Percentiles rank a stretch among this genome's conserved stretches.
Conservation (phyloP, 1,140 invertebrate species). For the Ptiloglossa arizonensis region DNA sequence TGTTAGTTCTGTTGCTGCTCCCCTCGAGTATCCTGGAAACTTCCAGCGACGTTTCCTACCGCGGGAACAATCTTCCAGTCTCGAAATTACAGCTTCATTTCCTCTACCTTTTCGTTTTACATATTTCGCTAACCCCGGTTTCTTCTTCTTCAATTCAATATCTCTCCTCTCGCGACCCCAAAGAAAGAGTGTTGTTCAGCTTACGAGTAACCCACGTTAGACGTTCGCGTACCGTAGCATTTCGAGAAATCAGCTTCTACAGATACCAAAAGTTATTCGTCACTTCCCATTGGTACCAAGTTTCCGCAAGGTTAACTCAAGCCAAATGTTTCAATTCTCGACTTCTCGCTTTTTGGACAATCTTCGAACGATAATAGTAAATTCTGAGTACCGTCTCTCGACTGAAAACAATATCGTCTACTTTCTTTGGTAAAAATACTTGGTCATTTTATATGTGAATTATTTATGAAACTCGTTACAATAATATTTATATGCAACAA, state of each 20-base stretch:
- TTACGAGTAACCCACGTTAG: neutral
- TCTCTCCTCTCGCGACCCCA: neutral
- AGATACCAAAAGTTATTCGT: neutral
- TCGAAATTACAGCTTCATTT: constrained; percentile 38
- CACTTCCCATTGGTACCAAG: too few relatives aligned
- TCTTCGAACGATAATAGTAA: too few relatives aligned
- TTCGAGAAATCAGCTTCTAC: neutral
- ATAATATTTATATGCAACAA: too few relatives aligned
- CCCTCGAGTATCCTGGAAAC: neutral
- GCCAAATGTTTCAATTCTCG: neutral
- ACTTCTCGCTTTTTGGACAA: too few relatives aligned
- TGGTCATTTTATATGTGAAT: too few relatives aligned
- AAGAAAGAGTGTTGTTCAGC: neutral
- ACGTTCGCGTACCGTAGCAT: neutral
- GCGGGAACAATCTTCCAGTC: constrained; percentile 14
- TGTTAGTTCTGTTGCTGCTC: constrained; percentile 6
- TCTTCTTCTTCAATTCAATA: neutral
- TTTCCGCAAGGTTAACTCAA: too few relatives aligned
- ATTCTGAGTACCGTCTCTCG: too few relatives aligned
- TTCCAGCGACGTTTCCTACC: constrained; percentile 13
- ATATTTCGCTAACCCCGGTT: neutral
- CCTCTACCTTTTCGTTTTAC: constrained; percentile 19
- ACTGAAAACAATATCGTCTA: too few relatives aligned
- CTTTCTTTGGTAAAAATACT: too few relatives aligned
- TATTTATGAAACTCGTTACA: too few relatives aligned